These are phyloP conservation scores for Heliconius hewitsoni DNA, from an alignment of 1,140 invertebrate species.

Conservation along the genomic window DNA sequence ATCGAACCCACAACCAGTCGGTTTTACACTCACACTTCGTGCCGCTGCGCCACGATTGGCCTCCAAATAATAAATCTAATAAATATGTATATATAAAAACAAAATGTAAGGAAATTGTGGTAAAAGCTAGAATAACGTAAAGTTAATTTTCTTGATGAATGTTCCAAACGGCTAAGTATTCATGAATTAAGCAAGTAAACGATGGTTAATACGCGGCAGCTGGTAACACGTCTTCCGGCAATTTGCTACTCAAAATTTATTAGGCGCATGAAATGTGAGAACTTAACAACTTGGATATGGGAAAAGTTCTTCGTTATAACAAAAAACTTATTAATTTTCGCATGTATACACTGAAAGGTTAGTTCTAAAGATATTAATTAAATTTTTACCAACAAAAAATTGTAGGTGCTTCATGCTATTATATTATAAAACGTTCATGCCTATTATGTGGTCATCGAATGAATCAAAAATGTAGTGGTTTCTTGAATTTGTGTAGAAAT, in stretches of 20 bases:
- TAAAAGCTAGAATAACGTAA: neutral
- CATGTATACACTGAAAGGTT: conserved; percentile 10
- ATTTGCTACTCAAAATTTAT: conserved; percentile 39
- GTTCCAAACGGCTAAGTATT: conserved; percentile 12
- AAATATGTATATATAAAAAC: neutral
- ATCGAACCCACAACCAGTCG: too few species aligned
- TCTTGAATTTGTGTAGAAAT: too few species aligned
- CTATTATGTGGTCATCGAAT: too few species aligned
- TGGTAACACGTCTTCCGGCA: conserved; percentile 34
- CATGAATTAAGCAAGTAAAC: conserved; percentile 22
- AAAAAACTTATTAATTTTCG: conserved; percentile 12
- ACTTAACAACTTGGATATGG: conserved; percentile 31
- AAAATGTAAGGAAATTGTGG: neutral
- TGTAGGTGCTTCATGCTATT: too few species aligned
- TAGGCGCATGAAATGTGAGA: conserved; percentile 34
- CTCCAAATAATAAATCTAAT: too few species aligned
- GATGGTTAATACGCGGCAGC: conserved; percentile 35
- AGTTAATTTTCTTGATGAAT: conserved; percentile 3
- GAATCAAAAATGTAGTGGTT: too few species aligned
- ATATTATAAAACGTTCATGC: too few species aligned
- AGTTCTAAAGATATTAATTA: neutral
- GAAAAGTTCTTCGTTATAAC: conserved; percentile 29
- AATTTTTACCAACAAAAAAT: neutral
- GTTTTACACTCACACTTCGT: too few species aligned
- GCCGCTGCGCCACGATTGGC: too few species aligned